Evolutionary conservation across 2,797 vertebrate species (phyloP).

Genomic region (Oreochromis grahami): DNA sequence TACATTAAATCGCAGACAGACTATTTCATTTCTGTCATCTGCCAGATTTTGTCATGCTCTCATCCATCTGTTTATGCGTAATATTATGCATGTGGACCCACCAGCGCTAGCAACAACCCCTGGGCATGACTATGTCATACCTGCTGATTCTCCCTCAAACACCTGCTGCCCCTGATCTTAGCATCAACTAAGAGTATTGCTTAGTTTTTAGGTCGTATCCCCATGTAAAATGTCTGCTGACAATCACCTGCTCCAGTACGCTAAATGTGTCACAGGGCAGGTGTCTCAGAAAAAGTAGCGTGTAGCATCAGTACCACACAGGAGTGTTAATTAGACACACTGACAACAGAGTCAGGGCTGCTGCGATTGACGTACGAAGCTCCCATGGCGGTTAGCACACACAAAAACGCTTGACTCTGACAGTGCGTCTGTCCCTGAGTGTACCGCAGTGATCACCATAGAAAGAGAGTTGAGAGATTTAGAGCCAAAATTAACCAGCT

Average conservation of each 20-base stretch:
- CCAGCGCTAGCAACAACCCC: slow-evolving; percentile 42
- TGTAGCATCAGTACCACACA: slow-evolving; percentile 52
- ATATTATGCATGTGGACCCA: slow-evolving; percentile 48
- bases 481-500: background rate
- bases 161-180: slow-evolving; percentile 50
- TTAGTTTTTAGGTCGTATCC: background rate
- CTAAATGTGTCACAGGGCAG: slow-evolving; percentile 48
- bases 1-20: slow-evolving; percentile 46
- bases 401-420: slow-evolving; percentile 38
- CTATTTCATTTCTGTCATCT: slow-evolving; percentile 52
- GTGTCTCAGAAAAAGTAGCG: slow-evolving; percentile 53
- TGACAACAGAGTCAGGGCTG: slow-evolving; percentile 54
- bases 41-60: slow-evolving; percentile 44
- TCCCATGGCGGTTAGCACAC: slow-evolving; percentile 43
- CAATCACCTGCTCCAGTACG: slow-evolving; percentile 22
- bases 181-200: slow-evolving; percentile 13
- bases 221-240: slow-evolving; percentile 37
- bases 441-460: slow-evolving; percentile 13
- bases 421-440: slow-evolving; percentile 20
- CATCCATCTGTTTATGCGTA: slow-evolving; percentile 58
- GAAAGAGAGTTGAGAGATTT: background rate
- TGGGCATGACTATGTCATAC: slow-evolving; percentile 46
- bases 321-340: slow-evolving; percentile 75
- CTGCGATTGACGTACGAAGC: slow-evolving; percentile 50
- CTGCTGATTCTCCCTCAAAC: slow-evolving; percentile 49